Evolutionary conservation across 2,113 vertebrate genomes (phyloP), one percentile per base, ranked within the genome.

Genomic region (Engraulis encrasicolus): DNA sequence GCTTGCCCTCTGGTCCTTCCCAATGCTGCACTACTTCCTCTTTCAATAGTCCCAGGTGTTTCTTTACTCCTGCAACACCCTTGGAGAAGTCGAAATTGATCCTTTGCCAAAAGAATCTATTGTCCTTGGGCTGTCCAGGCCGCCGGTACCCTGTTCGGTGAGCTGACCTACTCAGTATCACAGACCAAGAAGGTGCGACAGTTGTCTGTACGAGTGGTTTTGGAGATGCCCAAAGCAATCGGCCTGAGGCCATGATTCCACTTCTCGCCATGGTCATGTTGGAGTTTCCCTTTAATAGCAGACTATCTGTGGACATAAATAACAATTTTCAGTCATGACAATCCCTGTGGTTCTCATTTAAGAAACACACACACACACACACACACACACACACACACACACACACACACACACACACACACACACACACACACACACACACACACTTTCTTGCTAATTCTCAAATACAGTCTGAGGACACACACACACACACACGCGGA

Each of bases 51-150:
- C 40, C 83, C 11, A 97, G 92, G 20, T 98, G 93, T 78, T 95
- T 95, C 88, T 94, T 95, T 6, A 98, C 81, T 36, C 92, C 91
- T 6, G 95, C 90, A 78, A 98, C 7, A n/a, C 94, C 89, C 86
- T 97, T 97, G n/a, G 91, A 90, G 74, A 98, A 92, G 88, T 89
- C 93, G 61, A 97, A 93, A 82, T 94, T 88, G 0, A 89, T 88
- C 34, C 90, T 92, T 78, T 94, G 86, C 95, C 95, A 97, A 0
- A 92, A 91, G 0, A 78, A 27, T 18, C 88, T 92, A 6, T 91
- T 86, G 31, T 94, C 91, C 48, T 86, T 90, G 80, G 94, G 85
- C 66, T 94, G 58, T 0, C 95, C 96, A 0, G 97, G 96, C 34
- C 97, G 95, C 61, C 94, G 93, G 91, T 97, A 97, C 50, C 89